Conservation (phyloP, 2,797 vertebrate genomes). For the Pseudomugil gertrudae region DNA sequence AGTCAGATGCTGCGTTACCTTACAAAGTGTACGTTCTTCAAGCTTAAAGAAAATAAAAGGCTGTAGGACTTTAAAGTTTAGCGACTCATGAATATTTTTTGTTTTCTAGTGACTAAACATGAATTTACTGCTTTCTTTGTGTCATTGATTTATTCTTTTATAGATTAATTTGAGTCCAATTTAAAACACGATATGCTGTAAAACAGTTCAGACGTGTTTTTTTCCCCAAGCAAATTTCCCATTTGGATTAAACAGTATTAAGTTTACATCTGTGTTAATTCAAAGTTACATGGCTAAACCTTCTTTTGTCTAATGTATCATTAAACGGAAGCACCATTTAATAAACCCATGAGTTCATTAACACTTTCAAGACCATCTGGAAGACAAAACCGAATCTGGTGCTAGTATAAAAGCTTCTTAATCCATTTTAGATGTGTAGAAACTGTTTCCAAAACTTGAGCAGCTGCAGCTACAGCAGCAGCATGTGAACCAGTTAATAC, state of each 20-base stretch:
- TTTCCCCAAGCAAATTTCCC: background rate
- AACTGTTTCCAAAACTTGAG: constrained; percentile 6
- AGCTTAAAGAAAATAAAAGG: background rate
- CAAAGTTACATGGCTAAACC: background rate
- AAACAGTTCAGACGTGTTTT: background rate
- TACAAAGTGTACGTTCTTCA: background rate
- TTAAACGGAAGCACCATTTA: background rate
- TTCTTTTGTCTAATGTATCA: constrained; percentile 11
- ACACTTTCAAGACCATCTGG: constrained; percentile 9
- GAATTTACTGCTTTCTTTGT: background rate
- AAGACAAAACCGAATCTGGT: background rate
- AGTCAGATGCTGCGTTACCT: background rate
- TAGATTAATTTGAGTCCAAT: background rate
- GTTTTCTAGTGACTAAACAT: background rate
- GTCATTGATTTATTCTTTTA: background rate
- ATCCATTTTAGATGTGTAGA: constrained; percentile 15
- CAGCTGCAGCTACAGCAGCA: constrained; percentile 5
- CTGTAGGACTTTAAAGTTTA: background rate
- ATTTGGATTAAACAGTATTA: background rate
- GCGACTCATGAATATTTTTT: background rate
- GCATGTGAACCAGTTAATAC: background rate
- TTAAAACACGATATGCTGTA: background rate
- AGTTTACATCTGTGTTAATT: background rate
- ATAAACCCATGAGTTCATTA: background rate
- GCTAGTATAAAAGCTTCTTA: background rate